Evolutionary conservation across 2,113 vertebrate genomes (phyloP).

Genomic region (Chaetorhynchus papuensis): DNA sequence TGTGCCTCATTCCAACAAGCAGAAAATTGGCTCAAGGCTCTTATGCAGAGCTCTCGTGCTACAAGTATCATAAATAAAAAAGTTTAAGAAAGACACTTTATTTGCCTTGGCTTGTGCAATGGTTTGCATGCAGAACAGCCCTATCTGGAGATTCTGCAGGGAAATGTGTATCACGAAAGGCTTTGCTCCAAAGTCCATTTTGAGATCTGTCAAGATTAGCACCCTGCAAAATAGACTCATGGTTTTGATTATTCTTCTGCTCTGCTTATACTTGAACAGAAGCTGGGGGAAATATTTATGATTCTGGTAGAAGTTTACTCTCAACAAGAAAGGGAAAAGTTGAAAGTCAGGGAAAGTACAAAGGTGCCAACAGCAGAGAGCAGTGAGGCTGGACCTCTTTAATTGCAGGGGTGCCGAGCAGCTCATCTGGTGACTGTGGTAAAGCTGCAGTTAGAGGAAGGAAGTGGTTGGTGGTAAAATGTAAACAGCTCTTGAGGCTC

Average conservation of each 20-base stretch:
- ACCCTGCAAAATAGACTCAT: not conserved
- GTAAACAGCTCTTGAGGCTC: not conserved
- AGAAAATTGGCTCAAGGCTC: not conserved
- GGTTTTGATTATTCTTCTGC: not conserved
- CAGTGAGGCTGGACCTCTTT: too few relatives aligned
- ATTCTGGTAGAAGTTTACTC: not conserved
- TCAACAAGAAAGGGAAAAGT: not conserved
- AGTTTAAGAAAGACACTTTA: not conserved
- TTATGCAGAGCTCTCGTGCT: not conserved
- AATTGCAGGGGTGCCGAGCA: not conserved
- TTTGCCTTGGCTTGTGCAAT: not conserved
- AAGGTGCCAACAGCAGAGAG: fast-evolving
- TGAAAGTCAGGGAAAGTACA: not conserved
- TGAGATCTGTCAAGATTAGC: not conserved
- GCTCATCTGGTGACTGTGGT: not conserved
- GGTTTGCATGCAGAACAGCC: not conserved
- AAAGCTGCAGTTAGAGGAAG: not conserved
- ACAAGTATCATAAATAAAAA: not conserved
- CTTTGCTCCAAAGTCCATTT: not conserved
- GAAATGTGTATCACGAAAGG: not conserved
- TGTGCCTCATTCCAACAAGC: not conserved
- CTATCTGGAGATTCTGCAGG: not conserved
- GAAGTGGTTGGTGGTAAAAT: not conserved
- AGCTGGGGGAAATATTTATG: not conserved
- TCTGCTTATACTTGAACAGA: not conserved